Conservation (phyloP, 2,113 vertebrate genomes). For the Ciconia maguari region DNA sequence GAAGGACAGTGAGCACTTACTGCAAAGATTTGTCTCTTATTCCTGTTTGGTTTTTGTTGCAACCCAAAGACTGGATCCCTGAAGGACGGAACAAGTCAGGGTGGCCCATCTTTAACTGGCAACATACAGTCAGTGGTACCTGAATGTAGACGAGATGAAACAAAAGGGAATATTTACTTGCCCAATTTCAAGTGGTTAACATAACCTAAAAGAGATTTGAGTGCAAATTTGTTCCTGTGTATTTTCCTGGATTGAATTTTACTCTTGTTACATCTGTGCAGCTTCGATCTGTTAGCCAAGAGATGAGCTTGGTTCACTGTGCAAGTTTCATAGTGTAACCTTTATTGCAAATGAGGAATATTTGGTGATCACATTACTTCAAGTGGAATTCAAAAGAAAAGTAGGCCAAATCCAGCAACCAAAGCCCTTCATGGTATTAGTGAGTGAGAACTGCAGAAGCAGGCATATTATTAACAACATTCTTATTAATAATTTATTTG, state of each 20-base stretch:
- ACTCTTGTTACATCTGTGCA: not conserved
- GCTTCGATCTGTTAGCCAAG: accelerated
- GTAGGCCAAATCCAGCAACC: not conserved
- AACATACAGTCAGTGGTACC: not conserved
- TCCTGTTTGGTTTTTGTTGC: not conserved
- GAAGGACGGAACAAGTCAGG: not conserved
- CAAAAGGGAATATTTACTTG: not conserved
- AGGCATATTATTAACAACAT: not conserved
- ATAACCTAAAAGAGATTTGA: not conserved
- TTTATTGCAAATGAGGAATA: not conserved
- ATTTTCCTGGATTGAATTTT: not conserved
- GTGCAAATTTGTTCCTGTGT: not conserved
- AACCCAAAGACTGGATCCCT: not conserved
- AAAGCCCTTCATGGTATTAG: not conserved
- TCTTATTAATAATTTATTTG: not conserved
- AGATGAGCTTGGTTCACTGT: not conserved
- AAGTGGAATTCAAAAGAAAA: not conserved
- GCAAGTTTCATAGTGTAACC: not conserved
- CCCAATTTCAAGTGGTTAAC: not conserved
- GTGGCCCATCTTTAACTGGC: not conserved
- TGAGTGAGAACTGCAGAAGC: not conserved
- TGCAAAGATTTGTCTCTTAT: not conserved
- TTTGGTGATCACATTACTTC: not conserved
- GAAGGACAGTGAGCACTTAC: not conserved
- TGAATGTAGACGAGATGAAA: not conserved